Evolutionary conservation across 1,140 invertebrate species (phyloP).

Genomic region (Drosophila erecta): DNA sequence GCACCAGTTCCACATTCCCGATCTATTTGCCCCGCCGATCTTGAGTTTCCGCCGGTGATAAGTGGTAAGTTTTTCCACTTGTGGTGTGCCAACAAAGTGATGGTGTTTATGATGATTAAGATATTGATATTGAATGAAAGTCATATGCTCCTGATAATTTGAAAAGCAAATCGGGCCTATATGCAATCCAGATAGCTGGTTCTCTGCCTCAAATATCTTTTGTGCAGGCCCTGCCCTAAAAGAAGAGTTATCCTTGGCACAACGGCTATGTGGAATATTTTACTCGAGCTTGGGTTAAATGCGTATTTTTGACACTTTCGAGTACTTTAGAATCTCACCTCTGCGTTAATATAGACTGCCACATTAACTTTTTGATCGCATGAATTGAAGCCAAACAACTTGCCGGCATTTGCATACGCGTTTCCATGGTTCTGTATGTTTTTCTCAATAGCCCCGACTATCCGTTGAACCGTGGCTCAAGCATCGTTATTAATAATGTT

Average conservation of each 20-base stretch:
- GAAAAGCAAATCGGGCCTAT: constrained; percentile 2
- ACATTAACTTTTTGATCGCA: constrained; percentile 11
- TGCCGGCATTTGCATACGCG: constrained; percentile 53
- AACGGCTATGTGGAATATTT: background rate
- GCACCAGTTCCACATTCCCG: constrained; percentile 23
- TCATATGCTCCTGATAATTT: constrained; percentile 14
- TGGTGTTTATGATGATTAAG: constrained; percentile 8
- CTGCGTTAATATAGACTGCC: constrained; percentile 2
- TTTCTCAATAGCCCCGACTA: constrained; percentile 19
- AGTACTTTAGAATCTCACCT: constrained; percentile 30
- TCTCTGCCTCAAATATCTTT: background rate
- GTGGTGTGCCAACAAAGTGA: constrained; percentile 31
- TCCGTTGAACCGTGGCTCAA: constrained; percentile 31
- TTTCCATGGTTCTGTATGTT: constrained; percentile 40
- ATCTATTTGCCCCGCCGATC: constrained; percentile 6
- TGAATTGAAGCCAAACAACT: constrained; percentile 21
- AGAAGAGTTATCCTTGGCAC: background rate
- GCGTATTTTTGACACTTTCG: background rate
- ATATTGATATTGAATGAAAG: constrained; percentile 14
- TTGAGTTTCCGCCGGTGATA: constrained; percentile 10
- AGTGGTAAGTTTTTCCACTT: constrained; percentile 24
- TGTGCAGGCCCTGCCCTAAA: background rate
- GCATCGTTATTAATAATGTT: constrained; percentile 71
- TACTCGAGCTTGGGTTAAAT: too few relatives aligned
- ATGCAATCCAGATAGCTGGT: background rate